A percentile compares a stretch with the other conserved stretches of the same genome.
phyloP scores from a whole-genome alignment of 2,797 vertebrate species.

The Paramormyrops hopkinsi region DNA sequence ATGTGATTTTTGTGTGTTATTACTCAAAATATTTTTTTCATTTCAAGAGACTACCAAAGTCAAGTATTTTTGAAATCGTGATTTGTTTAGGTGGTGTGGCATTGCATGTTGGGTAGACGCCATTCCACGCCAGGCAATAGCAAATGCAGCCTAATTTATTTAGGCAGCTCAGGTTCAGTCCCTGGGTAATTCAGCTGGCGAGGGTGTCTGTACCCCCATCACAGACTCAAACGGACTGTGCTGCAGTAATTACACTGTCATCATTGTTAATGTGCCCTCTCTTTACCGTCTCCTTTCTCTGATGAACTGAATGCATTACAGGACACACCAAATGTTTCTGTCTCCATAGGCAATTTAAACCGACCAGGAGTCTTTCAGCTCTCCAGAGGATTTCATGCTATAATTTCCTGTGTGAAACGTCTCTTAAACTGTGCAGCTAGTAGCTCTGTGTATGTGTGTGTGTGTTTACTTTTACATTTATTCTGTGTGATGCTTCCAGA shows the following conservation, averaged over 20 bases:
- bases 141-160: slow-evolving; percentile 20
- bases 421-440: neutral
- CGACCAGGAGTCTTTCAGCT: neutral
- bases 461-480: neutral
- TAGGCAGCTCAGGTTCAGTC: neutral
- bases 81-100: neutral
- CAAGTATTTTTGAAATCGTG: neutral
- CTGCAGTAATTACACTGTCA: slow-evolving; percentile 17
- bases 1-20: neutral
- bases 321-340: neutral
- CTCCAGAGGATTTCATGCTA: neutral
- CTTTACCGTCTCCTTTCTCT: slow-evolving; percentile 6
- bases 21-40: neutral
- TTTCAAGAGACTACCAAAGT: neutral
- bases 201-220: slow-evolving; percentile 13
- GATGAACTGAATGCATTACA: neutral
- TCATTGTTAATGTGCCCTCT: neutral
- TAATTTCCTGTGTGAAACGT: neutral
- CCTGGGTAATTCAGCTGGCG: neutral
- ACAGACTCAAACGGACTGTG: neutral
- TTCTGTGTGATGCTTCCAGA: neutral
- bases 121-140: neutral
- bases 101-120: neutral
- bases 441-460: neutral
- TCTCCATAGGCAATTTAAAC: slow-evolving; percentile 4